These are phyloP conservation scores for Rhea americana DNA, from an alignment of 2,113 vertebrate genomes.

Conservation along the genomic window DNA sequence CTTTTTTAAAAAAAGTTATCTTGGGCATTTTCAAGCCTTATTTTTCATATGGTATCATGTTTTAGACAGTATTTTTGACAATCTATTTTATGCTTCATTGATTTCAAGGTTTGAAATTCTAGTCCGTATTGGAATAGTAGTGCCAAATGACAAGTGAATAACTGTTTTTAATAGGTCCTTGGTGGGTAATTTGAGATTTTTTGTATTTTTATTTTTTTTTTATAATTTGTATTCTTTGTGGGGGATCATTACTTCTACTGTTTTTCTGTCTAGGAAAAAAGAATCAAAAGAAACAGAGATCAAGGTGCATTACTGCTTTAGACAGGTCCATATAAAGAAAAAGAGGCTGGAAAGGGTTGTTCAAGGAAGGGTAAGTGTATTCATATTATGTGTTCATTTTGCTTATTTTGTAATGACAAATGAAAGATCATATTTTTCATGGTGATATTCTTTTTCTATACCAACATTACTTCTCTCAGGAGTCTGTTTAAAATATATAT, in stretches of 20 bases:
- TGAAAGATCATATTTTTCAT: neutral
- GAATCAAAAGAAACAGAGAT: slow-evolving; percentile 55
- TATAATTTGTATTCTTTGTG: neutral
- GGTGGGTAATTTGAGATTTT: slow-evolving; percentile 64
- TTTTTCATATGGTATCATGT: slow-evolving; percentile 57
- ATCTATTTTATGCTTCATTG: slow-evolving; percentile 74
- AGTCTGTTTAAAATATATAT: neutral
- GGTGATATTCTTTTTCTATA: neutral
- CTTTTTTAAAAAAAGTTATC: slow-evolving; percentile 30
- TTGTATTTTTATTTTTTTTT: slow-evolving; percentile 41
- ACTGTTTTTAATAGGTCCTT: slow-evolving; percentile 66
- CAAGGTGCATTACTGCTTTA: slow-evolving; percentile 43
- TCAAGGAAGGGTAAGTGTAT: neutral
- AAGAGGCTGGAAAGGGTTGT: slow-evolving; percentile 4
- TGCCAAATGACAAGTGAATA: slow-evolving; percentile 68
- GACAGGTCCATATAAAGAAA: neutral
- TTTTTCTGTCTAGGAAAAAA: slow-evolving; percentile 68
- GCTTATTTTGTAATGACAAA: neutral
- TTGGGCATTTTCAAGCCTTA: slow-evolving; percentile 51
- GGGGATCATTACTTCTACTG: slow-evolving; percentile 64
- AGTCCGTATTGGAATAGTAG: slow-evolving; percentile 58
- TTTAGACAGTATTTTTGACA: slow-evolving; percentile 75
- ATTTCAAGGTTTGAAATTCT: slow-evolving; percentile 51
- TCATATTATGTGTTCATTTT: neutral
- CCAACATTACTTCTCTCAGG: neutral